Base-by-base conservation (phyloP, 2,888 invertebrate species). In the Oscheius myriophilus region DNA sequence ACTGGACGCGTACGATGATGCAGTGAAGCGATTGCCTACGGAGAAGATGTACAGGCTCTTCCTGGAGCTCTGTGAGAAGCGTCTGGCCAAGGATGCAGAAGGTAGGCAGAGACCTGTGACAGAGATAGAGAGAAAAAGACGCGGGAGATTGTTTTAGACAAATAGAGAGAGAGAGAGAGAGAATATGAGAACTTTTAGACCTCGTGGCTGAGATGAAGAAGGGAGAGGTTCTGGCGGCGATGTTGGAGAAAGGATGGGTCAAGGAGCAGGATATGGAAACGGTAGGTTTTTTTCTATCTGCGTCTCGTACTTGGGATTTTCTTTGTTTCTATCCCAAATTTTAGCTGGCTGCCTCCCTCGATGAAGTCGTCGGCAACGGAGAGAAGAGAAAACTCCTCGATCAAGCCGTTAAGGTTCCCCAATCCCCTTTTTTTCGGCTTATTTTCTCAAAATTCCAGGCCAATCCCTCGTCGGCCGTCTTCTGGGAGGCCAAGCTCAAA, bases 161-260 rank as follows among this genome's bases (percentile, higher is more conserved):
- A n/a, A n/a, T n/a, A n/a, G n/a, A n/a, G 33, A 33, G 33, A 33
- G 33, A 33, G 33, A 33, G 33, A 33, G 33, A 33, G 33, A 1
- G 26, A 53, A 9, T 11, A 7, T 18, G 21, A 26, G 11, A 16
- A 33, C 33, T 39, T 58, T 43, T n/a, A 58, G 59, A 67, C 39
- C 59, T 51, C 7, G 11, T 67, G 16, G 52, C 53, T n/a, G 42
- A 42, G 21, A 41, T 52, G 26, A 59, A 51, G 25, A 12, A 33
- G 23, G 16, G 12, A 33, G 59, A 52, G 33, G 14, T 67, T 11
- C 42, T 61, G 12, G 52, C 23, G 23, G 52, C 23, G 42, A 46
- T 67, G 59, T 18, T 67, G 25, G 67, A 67, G 25, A 49, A 61
- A 18, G 67, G 61, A 42, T 67, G 58, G 59, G 59, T 52, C 26